Base-by-base conservation (phyloP, 1,140 invertebrate genomes). In the Hyles vespertilio region DNA sequence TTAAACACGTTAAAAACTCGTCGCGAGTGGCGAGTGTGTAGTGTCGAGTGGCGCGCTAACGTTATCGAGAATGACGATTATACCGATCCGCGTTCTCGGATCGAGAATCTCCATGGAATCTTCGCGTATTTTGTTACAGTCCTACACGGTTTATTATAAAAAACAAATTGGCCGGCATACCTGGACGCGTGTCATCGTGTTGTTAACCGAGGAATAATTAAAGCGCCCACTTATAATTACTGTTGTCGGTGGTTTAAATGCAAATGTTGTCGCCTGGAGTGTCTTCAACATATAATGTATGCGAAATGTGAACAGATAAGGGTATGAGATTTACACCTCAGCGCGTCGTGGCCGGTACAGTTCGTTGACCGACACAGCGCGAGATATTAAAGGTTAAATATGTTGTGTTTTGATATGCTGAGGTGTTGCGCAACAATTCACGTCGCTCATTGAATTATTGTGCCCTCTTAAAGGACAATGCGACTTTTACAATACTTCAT, bases 251-350 rank as follows among this genome's bases (percentile, higher is more conserved):
- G 72, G 69, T 87, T 83, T 79, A 84, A 86, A 86, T 86, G 85
- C 75, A 86, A 86, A 88, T 86, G 74, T 79, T 86, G 81, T 81
- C 78, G 81, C 83, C 82, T 69, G 71, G 63, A 81, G 83, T 83
- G 72, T 84, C 77, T 79, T 86, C 74, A 72, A 63, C 61, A 34
- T 67, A 70, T 81, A 83, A 83, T 68, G 65, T 74, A 72, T 80
- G 77, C 74, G 77, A 77, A 83, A 83, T 76, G 77, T 73, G 69
- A 73, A 79, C 74, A 80, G 80, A 82, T 83, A 84, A 85, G 74
- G 67, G 66, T 72, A 67, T 64, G 73, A 84, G 83, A 84, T 86
- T 84, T 86, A 86, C 83, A 84, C 80, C 74, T 79, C 70, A 61
- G 54, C 70, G 77, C 70, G 61, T 63, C 66, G 70, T 64, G 48